Evolutionary conservation across 53 echinoderm and acorn worm genomes (phyloP).

Genomic region (Astropecten irregularis): DNA sequence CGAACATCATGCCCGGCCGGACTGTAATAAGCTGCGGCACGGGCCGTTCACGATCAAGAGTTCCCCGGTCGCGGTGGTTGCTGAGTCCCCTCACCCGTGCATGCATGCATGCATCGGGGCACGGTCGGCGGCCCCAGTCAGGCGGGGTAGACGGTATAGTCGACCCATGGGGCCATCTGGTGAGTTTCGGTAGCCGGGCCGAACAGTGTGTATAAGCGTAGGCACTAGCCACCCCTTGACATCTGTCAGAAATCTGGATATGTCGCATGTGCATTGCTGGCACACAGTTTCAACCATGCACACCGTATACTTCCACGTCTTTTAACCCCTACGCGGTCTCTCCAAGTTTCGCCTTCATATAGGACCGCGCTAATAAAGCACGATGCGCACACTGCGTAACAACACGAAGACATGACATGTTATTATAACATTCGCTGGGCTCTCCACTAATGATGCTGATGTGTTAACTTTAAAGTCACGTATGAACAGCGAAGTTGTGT

Average conservation of each 20-base stretch:
- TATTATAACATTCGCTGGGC: not conserved
- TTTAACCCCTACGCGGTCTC: too few species aligned
- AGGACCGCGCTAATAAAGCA: too few species aligned
- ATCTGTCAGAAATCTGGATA: conserved; percentile 37
- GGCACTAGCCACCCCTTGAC: conserved; percentile 10
- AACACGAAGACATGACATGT: not conserved
- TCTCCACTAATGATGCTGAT: not conserved
- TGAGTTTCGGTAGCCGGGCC: conserved; percentile 51
- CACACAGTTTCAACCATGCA: too few species aligned
- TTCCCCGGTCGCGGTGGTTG: too few species aligned
- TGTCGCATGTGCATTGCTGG: conserved; percentile 18
- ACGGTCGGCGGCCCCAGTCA: conserved; percentile 39
- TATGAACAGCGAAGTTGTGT: too few species aligned
- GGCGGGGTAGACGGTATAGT: conserved; percentile 12
- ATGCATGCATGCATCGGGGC: not conserved
- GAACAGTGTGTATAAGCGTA: too few species aligned
- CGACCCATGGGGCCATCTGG: conserved; percentile 50
- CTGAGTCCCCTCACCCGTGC: too few species aligned
- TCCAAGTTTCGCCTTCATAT: too few species aligned
- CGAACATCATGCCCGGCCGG: not conserved
- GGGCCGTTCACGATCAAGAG: conserved; percentile 16
- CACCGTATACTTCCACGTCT: too few species aligned
- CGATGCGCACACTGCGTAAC: too few species aligned
- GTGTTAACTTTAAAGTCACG: not conserved
- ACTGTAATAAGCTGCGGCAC: not conserved